These are phyloP conservation scores for Triplophysa yarkandensis DNA, from an alignment of 2,797 vertebrate species.

Conservation along the genomic window DNA sequence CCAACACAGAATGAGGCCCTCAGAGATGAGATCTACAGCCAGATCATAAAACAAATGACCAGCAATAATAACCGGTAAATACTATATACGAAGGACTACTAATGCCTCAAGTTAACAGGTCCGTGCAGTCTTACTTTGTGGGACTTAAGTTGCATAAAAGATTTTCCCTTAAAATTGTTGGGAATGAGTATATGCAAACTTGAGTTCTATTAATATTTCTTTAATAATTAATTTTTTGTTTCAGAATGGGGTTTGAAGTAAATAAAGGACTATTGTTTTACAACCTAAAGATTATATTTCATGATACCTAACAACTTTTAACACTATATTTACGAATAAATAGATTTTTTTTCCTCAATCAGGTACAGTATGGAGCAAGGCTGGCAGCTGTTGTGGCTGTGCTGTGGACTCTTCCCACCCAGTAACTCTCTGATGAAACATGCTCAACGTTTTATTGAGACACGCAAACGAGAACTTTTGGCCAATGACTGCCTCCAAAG, in stretches of 20 bases:
- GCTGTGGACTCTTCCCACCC: conserved; percentile 91
- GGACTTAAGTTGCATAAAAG: not conserved
- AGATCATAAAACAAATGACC: conserved; percentile 96
- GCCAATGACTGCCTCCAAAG: conserved; percentile 82
- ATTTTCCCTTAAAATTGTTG: not conserved
- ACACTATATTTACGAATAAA: not conserved
- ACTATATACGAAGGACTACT: not conserved
- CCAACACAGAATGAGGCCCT: conserved; percentile 81
- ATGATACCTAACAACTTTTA: not conserved
- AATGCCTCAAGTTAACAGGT: not conserved
- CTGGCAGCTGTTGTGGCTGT: conserved; percentile 97
- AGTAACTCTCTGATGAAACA: conserved; percentile 84
- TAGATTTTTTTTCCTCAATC: conserved; percentile 26
- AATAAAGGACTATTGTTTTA: not conserved
- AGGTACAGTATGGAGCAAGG: conserved; percentile 89
- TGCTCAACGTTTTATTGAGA: conserved; percentile 88
- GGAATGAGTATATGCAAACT: not conserved
- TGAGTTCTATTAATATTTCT: not conserved
- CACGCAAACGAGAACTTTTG: conserved; percentile 76
- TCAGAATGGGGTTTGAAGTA: not conserved
- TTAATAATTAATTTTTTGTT: not conserved
- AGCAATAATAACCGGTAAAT: conserved; percentile 86
- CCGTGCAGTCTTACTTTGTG: conserved; percentile 4
- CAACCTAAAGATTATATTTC: not conserved
- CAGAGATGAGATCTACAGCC: conserved; percentile 93